phyloP scores from a whole-genome alignment of 2,113 vertebrate species.

The Larimichthys crocea region DNA sequence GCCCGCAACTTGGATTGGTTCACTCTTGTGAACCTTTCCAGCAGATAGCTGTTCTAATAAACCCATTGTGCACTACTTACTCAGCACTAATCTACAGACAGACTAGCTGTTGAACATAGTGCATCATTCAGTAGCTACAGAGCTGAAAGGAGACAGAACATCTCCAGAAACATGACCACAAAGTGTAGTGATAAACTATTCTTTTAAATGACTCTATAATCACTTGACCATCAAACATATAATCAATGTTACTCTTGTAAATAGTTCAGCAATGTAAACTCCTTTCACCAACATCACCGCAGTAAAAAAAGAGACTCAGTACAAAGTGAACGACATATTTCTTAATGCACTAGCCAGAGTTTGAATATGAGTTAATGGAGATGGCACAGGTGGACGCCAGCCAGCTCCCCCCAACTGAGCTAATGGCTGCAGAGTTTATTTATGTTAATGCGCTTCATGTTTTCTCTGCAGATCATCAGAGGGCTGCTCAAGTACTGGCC shows the following conservation, averaged over 20 bases:
- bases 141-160: neutral
- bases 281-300: neutral
- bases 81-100: too few relatives aligned
- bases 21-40: too few relatives aligned
- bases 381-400: slow-evolving; percentile 20
- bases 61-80: too few relatives aligned
- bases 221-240: neutral
- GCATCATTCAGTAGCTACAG: neutral
- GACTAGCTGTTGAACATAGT: too few relatives aligned
- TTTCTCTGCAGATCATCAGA: slow-evolving; percentile 88
- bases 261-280: neutral
- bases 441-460: slow-evolving; percentile 23
- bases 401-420: slow-evolving; percentile 26
- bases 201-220: neutral
- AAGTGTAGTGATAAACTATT: neutral
- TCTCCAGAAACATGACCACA: neutral
- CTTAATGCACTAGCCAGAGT: slow-evolving; percentile 27
- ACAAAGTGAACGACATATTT: neutral
- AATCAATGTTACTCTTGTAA: neutral
- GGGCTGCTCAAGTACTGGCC: slow-evolving; percentile 95
- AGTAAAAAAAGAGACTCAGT: neutral
- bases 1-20: too few relatives aligned
- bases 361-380: slow-evolving; percentile 39
- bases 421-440: slow-evolving; percentile 36
- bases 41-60: too few relatives aligned